phyloP scores from a whole-genome alignment of 2,113 vertebrate species.

The Oreochromis tanganicae region DNA sequence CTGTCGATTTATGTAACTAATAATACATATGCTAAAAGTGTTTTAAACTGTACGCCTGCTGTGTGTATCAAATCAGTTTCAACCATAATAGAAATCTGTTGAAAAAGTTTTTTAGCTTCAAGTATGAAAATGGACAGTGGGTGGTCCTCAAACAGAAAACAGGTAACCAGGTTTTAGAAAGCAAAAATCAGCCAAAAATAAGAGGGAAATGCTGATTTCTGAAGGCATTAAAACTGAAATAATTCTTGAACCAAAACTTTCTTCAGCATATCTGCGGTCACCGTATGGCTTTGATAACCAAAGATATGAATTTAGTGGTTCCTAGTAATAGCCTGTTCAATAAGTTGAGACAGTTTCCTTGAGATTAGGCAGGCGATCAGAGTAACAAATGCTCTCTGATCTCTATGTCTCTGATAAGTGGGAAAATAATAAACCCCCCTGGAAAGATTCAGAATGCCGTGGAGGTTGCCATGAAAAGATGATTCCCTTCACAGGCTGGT shows the following conservation, averaged over 20 bases:
- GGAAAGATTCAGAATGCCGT: not conserved
- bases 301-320: not conserved
- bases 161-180: not conserved
- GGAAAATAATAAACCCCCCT: not conserved
- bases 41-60: not conserved
- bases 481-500: not conserved
- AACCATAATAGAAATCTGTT: not conserved
- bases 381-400: not conserved
- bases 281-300: not conserved
- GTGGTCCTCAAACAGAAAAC: not conserved
- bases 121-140: not conserved
- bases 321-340: not conserved
- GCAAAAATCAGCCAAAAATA: not conserved
- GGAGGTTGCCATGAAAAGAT: not conserved
- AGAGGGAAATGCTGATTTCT: not conserved
- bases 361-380: not conserved
- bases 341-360: not conserved
- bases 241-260: not conserved
- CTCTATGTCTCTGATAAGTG: not conserved
- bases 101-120: not conserved
- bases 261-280: not conserved
- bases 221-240: not conserved
- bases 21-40: not conserved
- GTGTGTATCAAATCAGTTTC: not conserved
- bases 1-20: not conserved